Evolutionary conservation across 2,113 vertebrate species (phyloP), one percentile per base, ranked within the genome.

Genomic region (Melanostigma gelatinosum): DNA sequence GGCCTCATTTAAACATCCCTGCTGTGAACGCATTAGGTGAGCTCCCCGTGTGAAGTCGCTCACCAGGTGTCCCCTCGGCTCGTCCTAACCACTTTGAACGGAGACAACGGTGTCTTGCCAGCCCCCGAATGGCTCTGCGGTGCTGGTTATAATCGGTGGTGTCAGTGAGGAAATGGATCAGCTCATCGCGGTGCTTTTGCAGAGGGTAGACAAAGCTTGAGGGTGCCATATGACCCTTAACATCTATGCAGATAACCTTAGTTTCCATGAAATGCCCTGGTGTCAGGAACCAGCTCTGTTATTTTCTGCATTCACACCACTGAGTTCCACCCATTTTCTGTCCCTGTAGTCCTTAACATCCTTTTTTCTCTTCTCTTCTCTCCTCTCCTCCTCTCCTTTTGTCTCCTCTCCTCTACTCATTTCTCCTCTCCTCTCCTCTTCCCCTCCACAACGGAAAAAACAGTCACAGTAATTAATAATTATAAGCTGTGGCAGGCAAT

Each of bases 391-490:
- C 55, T 29, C 29, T 13, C 36, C 63, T 20, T 24, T 34, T 24
- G 24, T 79, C 34, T 34, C 11, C 50, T 60, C 4, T 72, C 46
- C 29, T 9, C 34, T 60, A 34, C 34, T 78, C 38, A 50, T 46
- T 8, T 61, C 24, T 24, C 24, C 54, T 8, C 52, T 60, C 38
- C 5, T 61, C 46, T 20, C 38, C 24, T 68, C 44, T 8, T 63
- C 32, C 63, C n/a, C 3, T 78, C 38, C 29, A 63, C 65, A 54
- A 58, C 74, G 74, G 82, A 54, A 75, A 78, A 69, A 62, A 6
- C 68, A 48, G 46, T 81, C 77, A 40, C 65, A 64, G 76, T 76
- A 61, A 85, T 90, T 84, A 87, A 86, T 82, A 84, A 85, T 74
- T 79, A 78, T 74, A 86, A 87, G 75, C 79, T 73, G 73, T 78